phyloP scores from a whole-genome alignment of 2,888 invertebrate species.

The Coelogynopora nodosa region DNA sequence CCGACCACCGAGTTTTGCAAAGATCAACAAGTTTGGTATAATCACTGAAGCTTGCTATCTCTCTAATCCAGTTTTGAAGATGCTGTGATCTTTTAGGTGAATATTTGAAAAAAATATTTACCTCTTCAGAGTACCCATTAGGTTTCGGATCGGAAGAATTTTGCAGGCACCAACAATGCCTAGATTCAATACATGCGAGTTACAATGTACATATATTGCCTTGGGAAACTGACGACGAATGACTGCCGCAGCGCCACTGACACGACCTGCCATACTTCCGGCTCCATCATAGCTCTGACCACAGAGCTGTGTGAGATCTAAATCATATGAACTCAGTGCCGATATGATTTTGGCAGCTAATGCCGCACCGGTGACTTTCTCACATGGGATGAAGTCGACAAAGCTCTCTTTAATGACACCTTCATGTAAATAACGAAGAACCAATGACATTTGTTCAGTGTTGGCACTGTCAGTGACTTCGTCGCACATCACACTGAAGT shows the following conservation, averaged over 20 bases:
- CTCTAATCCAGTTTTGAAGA: neutral
- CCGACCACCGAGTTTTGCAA: neutral
- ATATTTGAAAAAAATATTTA: neutral
- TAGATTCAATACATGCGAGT: neutral
- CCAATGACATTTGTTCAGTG: conserved; percentile 47
- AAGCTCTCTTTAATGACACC: neutral
- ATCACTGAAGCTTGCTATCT: neutral
- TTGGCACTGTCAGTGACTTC: conserved; percentile 48
- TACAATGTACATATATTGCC: neutral
- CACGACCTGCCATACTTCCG: neutral
- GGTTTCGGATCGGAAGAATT: neutral
- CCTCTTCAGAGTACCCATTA: neutral
- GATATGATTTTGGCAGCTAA: neutral
- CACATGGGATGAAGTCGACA: neutral
- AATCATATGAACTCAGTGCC: neutral
- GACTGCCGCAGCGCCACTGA: neutral
- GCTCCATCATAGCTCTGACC: neutral
- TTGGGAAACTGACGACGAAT: neutral
- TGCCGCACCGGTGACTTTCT: neutral
- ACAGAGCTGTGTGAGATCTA: neutral
- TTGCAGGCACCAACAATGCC: neutral
- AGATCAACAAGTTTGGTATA: neutral
- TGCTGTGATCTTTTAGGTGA: neutral
- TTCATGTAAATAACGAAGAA: conserved; percentile 31
- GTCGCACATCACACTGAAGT: conserved; percentile 53